Evolutionary conservation across 1,140 invertebrate species (phyloP).

Genomic region (Drosophila cardini): DNA sequence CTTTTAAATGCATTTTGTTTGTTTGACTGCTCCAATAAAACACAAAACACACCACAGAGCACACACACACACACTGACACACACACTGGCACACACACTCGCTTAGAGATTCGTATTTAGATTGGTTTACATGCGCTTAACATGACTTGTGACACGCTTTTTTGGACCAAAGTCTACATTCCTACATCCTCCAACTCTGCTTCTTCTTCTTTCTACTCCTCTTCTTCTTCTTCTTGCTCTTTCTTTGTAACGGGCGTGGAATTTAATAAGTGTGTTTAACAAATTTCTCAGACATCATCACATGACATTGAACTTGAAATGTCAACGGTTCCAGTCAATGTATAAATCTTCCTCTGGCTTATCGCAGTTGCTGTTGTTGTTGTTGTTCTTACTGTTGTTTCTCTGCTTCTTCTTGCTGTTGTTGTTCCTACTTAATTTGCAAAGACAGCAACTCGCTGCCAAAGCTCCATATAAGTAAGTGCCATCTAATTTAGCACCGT

Average conservation of each 20-base stretch:
- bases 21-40: conserved; percentile 78
- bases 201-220: neutral
- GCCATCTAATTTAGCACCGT: conserved; percentile 75
- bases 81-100: conserved; percentile 13
- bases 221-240: neutral
- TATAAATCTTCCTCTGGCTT: conserved; percentile 10
- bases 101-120: conserved; percentile 68
- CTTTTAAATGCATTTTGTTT: conserved; percentile 84
- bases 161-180: conserved; percentile 23
- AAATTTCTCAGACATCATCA: conserved; percentile 65
- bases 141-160: conserved; percentile 71
- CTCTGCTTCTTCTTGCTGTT: neutral
- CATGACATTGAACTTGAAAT: conserved; percentile 75
- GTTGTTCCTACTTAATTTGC: conserved; percentile 42
- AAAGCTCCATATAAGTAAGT: conserved; percentile 42
- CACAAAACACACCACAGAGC: conserved; percentile 38
- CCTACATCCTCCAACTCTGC: neutral
- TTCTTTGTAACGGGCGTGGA: conserved; percentile 38
- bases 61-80: conserved; percentile 20
- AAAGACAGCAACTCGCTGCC: conserved; percentile 22
- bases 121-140: conserved; percentile 80
- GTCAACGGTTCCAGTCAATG: conserved; percentile 39
- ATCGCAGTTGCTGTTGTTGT: conserved; percentile 2
- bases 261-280: conserved; percentile 79
- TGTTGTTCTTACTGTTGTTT: conserved; percentile 15